Conservation (phyloP, 2,888 invertebrate genomes). For the Agelastica alni region DNA sequence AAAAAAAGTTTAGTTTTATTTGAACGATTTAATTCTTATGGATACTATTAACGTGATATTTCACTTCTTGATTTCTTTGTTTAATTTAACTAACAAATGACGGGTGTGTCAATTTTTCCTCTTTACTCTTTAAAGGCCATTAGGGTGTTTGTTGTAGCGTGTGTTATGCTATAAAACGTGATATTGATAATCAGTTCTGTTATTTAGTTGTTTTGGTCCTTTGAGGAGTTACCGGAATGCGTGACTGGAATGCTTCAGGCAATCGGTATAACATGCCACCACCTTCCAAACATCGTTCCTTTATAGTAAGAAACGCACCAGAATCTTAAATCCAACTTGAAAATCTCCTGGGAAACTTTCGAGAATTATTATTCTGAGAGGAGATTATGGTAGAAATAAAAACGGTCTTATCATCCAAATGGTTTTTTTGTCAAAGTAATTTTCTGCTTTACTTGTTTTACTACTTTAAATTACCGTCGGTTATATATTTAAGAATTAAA, state of each 20-base stretch:
- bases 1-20: no score
- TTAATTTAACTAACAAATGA: no score
- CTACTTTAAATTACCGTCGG: no score
- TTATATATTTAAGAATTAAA: no score
- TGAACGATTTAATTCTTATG: no score
- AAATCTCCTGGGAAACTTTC: background rate
- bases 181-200: constrained; percentile 18
- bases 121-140: no score
- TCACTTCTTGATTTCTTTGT: no score
- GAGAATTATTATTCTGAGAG: constrained; percentile 9
- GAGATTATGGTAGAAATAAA: constrained; percentile 4
- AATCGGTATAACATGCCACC: constrained; percentile 7
- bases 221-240: constrained; percentile 9
- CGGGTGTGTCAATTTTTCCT: no score
- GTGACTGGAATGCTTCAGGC: constrained; percentile 10
- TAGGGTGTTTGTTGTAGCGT: background rate
- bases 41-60: no score
- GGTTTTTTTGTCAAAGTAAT: background rate
- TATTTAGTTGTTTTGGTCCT: constrained; percentile 17
- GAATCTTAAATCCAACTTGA: constrained; percentile 13
- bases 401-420: background rate
- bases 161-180: constrained; percentile 8
- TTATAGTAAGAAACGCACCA: constrained; percentile 13
- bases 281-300: constrained; percentile 6
- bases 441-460: background rate